phyloP scores from a whole-genome alignment of 2,888 invertebrate species.

The Alviniconcha strummeri region DNA sequence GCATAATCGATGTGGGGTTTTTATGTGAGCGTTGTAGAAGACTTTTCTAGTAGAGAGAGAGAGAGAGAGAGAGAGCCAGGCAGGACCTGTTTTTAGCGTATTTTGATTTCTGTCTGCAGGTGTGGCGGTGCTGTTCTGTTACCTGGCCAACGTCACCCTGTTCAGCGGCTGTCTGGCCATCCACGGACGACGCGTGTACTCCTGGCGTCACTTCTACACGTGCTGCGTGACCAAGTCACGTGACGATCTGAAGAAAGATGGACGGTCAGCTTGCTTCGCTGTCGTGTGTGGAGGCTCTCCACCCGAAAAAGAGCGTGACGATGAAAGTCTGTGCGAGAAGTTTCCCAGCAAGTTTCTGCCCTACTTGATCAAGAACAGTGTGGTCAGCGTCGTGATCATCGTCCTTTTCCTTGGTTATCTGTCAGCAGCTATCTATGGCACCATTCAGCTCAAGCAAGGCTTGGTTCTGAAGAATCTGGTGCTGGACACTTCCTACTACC shows the following conservation, averaged over 20 bases:
- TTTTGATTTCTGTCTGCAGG: conserved; percentile 56
- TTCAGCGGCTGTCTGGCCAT: conserved; percentile 62
- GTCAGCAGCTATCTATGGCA: conserved; percentile 55
- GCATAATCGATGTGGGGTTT: background rate
- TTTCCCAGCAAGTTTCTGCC: conserved; percentile 36
- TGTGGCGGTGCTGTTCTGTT: conserved; percentile 62
- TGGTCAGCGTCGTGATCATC: conserved; percentile 1
- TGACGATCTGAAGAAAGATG: conserved; percentile 42
- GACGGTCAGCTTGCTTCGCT: conserved; percentile 33
- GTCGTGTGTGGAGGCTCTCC: conserved; percentile 68
- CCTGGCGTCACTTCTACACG: conserved; percentile 51
- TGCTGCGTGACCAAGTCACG: conserved; percentile 44
- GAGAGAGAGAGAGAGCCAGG: background rate
- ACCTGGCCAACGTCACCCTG: conserved; percentile 62
- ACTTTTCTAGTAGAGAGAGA: no score
- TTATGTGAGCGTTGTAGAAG: background rate
- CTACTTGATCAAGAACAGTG: background rate
- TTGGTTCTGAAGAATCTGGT: conserved; percentile 55
- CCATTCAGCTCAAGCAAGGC: conserved; percentile 52
- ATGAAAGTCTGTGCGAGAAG: conserved; percentile 53
- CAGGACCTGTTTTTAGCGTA: background rate
- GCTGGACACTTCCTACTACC: conserved; percentile 54
- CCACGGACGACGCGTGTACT: conserved; percentile 54
- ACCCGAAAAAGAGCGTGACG: conserved; percentile 44
- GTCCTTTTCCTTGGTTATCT: conserved; percentile 45